These are phyloP conservation scores for Toxotes jaculatrix DNA, from an alignment of 2,113 vertebrate species.

Conservation along the genomic window DNA sequence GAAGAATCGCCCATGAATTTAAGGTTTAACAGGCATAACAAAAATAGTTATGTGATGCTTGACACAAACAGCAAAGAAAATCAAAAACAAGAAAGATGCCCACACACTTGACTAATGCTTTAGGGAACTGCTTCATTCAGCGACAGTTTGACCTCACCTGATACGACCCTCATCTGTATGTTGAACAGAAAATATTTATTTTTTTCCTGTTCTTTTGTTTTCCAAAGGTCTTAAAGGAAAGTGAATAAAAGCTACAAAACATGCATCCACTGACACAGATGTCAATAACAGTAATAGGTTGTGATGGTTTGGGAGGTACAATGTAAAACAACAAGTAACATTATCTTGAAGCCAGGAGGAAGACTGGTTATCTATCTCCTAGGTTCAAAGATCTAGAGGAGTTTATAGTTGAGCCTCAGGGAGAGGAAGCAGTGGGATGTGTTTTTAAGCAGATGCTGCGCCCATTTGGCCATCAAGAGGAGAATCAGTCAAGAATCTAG, in stretches of 20 bases:
- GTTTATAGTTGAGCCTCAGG: background rate
- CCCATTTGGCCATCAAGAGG: background rate
- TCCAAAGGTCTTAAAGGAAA: background rate
- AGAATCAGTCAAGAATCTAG: background rate
- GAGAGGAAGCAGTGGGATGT: background rate
- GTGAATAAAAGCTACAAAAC: background rate
- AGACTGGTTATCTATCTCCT: background rate
- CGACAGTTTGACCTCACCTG: no score
- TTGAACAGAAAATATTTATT: background rate
- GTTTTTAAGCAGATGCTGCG: background rate
- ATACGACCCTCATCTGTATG: background rate
- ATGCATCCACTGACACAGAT: background rate
- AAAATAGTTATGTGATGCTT: background rate
- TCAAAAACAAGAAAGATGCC: background rate
- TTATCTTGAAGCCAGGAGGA: background rate
- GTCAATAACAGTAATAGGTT: background rate
- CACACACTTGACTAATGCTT: background rate
- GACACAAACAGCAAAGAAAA: background rate
- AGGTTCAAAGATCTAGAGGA: background rate
- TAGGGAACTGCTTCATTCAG: background rate
- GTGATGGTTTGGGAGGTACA: background rate
- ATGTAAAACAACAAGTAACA: background rate
- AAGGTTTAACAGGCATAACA: background rate
- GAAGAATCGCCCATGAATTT: background rate
- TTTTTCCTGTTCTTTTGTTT: background rate